Conservation (phyloP, 2,113 vertebrate species). For the Callopanchax toddi region DNA sequence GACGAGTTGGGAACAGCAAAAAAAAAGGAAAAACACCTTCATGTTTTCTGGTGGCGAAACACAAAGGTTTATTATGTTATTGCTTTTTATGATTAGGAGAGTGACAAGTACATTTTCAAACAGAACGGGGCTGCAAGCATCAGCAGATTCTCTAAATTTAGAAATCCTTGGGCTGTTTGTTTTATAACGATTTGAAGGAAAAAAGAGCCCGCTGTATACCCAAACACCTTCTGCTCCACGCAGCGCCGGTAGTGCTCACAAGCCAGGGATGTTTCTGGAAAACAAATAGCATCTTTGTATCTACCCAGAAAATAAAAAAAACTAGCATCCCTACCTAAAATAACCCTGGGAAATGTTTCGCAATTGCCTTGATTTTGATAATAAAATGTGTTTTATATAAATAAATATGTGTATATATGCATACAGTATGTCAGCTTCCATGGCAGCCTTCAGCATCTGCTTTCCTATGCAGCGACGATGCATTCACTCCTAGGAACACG, state of each 20-base stretch:
- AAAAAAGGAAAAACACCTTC: neutral
- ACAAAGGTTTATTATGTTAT: constrained; percentile 13
- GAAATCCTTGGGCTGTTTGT: constrained; percentile 38
- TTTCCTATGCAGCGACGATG: constrained; percentile 67
- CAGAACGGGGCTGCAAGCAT: constrained; percentile 58
- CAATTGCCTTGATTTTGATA: constrained; percentile 2
- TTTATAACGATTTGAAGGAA: constrained; percentile 42
- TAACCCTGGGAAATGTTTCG: neutral
- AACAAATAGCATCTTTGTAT: constrained; percentile 41
- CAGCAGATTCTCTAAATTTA: constrained; percentile 66
- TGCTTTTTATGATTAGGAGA: constrained; percentile 21
- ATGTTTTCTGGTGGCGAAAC: neutral
- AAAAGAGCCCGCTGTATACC: constrained; percentile 58
- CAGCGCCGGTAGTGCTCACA: constrained; percentile 48
- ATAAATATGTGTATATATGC: neutral
- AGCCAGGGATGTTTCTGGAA: constrained; percentile 24
- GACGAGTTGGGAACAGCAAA: neutral
- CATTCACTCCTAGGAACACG: constrained; percentile 76
- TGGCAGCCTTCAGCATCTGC: constrained; percentile 61
- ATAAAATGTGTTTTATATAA: constrained; percentile 26
- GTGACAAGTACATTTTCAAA: constrained; percentile 28
- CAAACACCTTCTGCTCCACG: constrained; percentile 27
- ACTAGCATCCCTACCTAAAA: neutral
- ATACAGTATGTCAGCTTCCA: constrained; percentile 31
- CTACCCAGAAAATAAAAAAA: neutral